phyloP scores from a whole-genome alignment of 2,113 vertebrate species.

The Zapus hudsonius region DNA sequence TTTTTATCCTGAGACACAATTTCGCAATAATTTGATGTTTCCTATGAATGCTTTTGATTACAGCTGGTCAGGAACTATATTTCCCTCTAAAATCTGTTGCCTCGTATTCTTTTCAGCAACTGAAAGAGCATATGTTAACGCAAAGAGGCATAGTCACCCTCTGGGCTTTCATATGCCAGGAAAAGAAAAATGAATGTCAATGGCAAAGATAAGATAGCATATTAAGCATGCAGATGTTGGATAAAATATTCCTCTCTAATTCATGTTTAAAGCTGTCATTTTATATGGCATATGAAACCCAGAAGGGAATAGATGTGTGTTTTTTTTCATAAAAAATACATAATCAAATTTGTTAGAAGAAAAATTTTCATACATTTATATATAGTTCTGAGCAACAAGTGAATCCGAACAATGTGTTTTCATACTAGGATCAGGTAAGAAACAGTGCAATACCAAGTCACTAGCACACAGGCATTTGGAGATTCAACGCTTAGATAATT shows the following conservation, averaged over 20 bases:
- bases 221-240: constrained; percentile 33
- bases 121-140: constrained; percentile 61
- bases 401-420: too few relatives aligned
- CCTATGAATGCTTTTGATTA: constrained; percentile 38
- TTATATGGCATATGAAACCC: not conserved
- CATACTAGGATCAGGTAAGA: too few relatives aligned
- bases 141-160: constrained; percentile 46
- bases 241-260: not conserved
- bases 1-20: not conserved
- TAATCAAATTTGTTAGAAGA: not conserved
- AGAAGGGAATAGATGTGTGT: not conserved
- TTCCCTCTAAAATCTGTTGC: not conserved
- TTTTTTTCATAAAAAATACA: not conserved
- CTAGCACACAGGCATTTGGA: too few relatives aligned
- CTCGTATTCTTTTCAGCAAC: constrained; percentile 47
- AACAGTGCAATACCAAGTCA: too few relatives aligned
- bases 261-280: not conserved
- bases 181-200: constrained; percentile 62
- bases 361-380: not conserved
- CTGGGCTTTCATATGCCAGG: constrained; percentile 49
- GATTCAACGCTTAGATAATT: not conserved
- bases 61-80: not conserved
- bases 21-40: not conserved
- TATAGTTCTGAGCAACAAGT: too few relatives aligned
- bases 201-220: not conserved